A percentile compares a stretch with the other conserved stretches of the same genome.
phyloP scores from a whole-genome alignment of 2,888 invertebrate genomes.

The Dasysyrphus albostriatus region DNA sequence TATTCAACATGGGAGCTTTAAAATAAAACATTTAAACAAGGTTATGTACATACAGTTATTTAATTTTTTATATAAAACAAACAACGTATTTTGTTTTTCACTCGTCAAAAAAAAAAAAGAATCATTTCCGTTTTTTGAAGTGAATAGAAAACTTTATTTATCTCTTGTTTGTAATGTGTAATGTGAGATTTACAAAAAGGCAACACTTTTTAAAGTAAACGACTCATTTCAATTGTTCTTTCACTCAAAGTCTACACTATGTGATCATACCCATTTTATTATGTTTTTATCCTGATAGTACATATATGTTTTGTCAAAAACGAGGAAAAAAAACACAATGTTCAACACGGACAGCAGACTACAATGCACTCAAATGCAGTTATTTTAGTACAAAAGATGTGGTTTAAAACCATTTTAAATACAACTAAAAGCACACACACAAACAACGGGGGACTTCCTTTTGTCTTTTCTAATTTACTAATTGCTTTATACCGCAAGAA shows the following conservation, averaged over 20 bases:
- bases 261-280: not conserved
- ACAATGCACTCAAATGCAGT: constrained; percentile 49
- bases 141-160: not conserved
- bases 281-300: not conserved
- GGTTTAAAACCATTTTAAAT: constrained; percentile 12
- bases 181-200: too few species aligned
- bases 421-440: constrained; percentile 28
- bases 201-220: constrained; percentile 2
- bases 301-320: not conserved
- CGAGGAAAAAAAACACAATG: not conserved
- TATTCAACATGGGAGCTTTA: too few species aligned
- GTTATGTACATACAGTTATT: too few species aligned
- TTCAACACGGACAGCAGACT: not conserved
- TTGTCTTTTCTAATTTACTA: constrained; percentile 55
- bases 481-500: constrained; percentile 38
- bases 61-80: too few species aligned
- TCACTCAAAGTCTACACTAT: not conserved
- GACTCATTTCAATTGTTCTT: not conserved
- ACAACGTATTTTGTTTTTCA: too few species aligned
- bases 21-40: too few species aligned
- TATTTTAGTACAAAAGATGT: constrained; percentile 21
- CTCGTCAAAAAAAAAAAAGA: too few species aligned
- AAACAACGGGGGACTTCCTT: constrained; percentile 34
- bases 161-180: too few species aligned
- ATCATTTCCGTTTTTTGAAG: too few species aligned